Conservation (phyloP, 2,888 invertebrate species). For the Gisinianus flammeolus region DNA sequence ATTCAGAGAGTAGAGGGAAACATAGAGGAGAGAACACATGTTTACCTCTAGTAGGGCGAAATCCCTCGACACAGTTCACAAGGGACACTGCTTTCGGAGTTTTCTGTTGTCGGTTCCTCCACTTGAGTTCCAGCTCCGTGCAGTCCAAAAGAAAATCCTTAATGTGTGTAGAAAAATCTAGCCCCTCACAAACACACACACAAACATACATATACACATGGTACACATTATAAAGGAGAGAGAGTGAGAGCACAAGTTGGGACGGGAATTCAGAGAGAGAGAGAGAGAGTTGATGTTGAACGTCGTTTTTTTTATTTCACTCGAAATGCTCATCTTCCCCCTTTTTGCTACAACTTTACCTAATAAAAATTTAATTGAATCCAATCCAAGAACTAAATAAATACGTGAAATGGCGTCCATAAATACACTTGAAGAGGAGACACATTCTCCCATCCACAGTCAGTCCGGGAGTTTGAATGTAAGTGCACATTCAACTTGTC, state of each 20-base stretch:
- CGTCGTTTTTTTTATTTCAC: not conserved
- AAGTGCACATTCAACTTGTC: constrained; percentile 8
- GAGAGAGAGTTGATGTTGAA: not conserved
- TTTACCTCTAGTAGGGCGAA: constrained; percentile 25
- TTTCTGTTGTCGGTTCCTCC: too few relatives aligned
- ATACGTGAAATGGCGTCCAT: constrained; percentile 16
- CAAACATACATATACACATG: too few relatives aligned
- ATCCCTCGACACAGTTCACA: constrained; percentile 18
- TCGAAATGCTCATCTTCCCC: not conserved
- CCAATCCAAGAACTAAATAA: constrained; percentile 29
- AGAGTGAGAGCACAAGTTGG: constrained; percentile 15
- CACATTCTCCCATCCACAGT: not conserved
- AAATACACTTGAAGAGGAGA: constrained; percentile 11
- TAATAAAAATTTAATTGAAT: constrained; percentile 39
- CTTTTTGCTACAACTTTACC: constrained; percentile 18
- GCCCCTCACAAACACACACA: too few relatives aligned
- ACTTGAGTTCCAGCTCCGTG: too few relatives aligned
- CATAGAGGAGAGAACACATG: constrained; percentile 24
- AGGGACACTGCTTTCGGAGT: too few relatives aligned
- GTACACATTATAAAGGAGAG: too few relatives aligned
- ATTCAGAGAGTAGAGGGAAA: too few relatives aligned
- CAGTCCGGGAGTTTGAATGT: not conserved
- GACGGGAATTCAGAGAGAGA: not conserved
- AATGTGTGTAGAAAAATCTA: too few relatives aligned
- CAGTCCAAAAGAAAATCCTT: too few relatives aligned